Percentiles rank a stretch among this genome's conserved stretches.
These are phyloP conservation scores for Hesperophylax magnus DNA, from an alignment of 1,140 invertebrate genomes.

Conservation along the genomic window DNA sequence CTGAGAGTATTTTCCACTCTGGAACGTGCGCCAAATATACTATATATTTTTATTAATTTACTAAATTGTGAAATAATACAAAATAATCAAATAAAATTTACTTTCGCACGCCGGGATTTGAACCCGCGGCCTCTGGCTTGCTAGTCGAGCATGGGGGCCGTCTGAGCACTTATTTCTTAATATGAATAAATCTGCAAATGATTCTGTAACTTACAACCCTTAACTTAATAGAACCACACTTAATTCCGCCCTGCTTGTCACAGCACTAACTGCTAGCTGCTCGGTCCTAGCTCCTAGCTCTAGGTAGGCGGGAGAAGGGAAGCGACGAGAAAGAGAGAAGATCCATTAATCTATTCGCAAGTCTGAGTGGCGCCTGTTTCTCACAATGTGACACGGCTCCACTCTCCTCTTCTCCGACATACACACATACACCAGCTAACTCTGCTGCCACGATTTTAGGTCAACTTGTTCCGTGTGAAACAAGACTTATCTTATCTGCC, in stretches of 20 bases:
- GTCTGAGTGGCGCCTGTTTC: conserved; percentile 71
- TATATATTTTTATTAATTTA: too few species aligned
- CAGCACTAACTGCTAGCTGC: background rate
- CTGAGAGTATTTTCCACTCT: too few species aligned
- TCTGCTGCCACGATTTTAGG: conserved; percentile 4
- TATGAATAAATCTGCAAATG: too few species aligned
- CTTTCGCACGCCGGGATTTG: too few species aligned
- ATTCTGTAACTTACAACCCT: too few species aligned
- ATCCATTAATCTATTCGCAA: conserved; percentile 76
- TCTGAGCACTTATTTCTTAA: too few species aligned
- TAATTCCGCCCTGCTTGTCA: conserved; percentile 22
- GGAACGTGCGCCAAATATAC: too few species aligned
- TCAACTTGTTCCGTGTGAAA: conserved; percentile 27
- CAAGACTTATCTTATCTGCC: conserved; percentile 63
- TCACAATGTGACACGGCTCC: conserved; percentile 48
- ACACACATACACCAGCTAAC: background rate
- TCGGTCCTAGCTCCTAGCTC: too few species aligned
- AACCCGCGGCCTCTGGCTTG: too few species aligned
- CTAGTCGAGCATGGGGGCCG: too few species aligned
- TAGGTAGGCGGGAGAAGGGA: conserved; percentile 34
- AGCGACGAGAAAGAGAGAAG: conserved; percentile 58
- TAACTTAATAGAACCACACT: background rate
- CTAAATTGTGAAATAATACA: too few species aligned
- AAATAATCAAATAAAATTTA: too few species aligned
- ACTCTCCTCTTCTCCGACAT: conserved; percentile 30